A percentile compares a stretch with the other conserved stretches of the same genome.
Conservation (phyloP, 2,113 vertebrate species). For the Calonectris borealis region DNA sequence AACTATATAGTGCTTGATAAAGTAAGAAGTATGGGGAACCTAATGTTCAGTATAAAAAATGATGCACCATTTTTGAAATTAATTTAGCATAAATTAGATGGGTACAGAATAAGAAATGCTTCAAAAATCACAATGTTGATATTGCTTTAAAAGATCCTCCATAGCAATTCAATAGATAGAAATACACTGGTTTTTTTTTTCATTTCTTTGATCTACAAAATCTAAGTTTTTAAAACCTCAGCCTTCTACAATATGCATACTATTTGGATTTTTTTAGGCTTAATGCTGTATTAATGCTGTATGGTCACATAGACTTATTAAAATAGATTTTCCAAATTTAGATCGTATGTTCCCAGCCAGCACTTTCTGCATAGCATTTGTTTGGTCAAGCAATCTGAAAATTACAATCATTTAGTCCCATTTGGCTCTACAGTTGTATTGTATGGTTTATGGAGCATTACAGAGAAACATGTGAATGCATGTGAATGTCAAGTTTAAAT, state of each 20-base stretch:
- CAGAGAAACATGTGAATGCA: not conserved
- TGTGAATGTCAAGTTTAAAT: not conserved
- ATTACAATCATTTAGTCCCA: not conserved
- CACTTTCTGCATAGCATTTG: not conserved
- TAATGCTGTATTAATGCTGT: not conserved
- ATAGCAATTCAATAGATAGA: not conserved
- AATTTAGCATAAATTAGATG: not conserved
- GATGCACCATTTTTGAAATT: not conserved
- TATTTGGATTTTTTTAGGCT: not conserved
- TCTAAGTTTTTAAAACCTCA: not conserved
- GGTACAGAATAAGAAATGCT: not conserved
- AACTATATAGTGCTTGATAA: not conserved
- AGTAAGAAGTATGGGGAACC: not conserved
- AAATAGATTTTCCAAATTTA: not conserved
- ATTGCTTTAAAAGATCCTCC: not conserved
- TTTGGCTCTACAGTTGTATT: not conserved
- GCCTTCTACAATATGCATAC: not conserved
- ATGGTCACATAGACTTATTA: not conserved
- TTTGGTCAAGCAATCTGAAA: not conserved
- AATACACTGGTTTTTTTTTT: rapidly evolving
- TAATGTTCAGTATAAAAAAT: not conserved
- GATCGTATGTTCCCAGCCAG: not conserved
- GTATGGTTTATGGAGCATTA: not conserved
- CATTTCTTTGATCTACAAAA: not conserved
- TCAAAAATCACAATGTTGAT: not conserved